Conservation (phyloP, 2,888 invertebrate species). For the Drosophila hamatofila region DNA sequence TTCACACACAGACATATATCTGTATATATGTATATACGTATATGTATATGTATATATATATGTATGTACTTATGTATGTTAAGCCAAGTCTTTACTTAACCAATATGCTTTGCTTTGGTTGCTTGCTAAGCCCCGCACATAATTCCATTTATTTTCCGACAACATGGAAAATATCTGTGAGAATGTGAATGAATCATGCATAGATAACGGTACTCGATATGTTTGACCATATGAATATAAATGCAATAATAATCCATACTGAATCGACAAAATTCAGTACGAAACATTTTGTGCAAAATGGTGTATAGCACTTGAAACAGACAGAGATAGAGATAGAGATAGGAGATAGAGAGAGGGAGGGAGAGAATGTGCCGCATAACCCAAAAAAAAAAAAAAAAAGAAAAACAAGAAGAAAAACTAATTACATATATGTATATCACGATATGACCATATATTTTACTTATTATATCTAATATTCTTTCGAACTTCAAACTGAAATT, state of each 20-base stretch:
- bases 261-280: neutral
- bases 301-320: slow-evolving; percentile 29
- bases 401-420: slow-evolving; percentile 5
- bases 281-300: slow-evolving; percentile 35
- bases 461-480: slow-evolving; percentile 18
- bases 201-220: slow-evolving; percentile 8
- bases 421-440: slow-evolving; percentile 26
- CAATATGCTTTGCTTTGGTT: slow-evolving; percentile 10
- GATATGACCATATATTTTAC: slow-evolving; percentile 5
- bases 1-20: slow-evolving; percentile 2
- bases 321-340: slow-evolving; percentile 8
- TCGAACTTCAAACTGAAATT: slow-evolving; percentile 7
- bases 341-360: neutral
- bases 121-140: slow-evolving; percentile 1
- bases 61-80: slow-evolving; percentile 14
- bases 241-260: neutral
- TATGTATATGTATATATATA: slow-evolving; percentile 7
- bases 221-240: neutral
- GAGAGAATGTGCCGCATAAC: slow-evolving; percentile 22
- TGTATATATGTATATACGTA: slow-evolving; percentile 7
- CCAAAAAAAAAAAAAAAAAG: slow-evolving; percentile 24
- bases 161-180: slow-evolving; percentile 48
- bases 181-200: slow-evolving; percentile 36
- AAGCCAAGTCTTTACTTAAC: slow-evolving; percentile 6
- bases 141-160: slow-evolving; percentile 55